Base-by-base conservation (phyloP, 2,888 invertebrate species). In the Therioaphis trifolii region DNA sequence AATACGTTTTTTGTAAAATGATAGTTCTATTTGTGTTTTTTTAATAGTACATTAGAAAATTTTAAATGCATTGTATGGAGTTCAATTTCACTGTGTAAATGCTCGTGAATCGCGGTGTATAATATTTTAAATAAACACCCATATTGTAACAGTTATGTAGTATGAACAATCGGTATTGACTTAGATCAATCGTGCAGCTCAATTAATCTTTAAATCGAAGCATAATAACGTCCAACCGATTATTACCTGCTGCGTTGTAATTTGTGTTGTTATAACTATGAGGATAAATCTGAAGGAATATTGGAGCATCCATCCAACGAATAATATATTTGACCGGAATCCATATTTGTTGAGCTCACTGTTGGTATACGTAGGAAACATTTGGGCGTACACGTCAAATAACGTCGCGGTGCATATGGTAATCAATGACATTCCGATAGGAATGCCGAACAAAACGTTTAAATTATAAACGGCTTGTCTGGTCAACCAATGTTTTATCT, bases 381-480 rank as follows among this genome's bases (percentile, higher is more conserved):
- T 24, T 76, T 84, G 80, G 58, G 68, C 40, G 46, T 84, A 84
- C 40, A 80, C 49, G 49, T 82, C 85, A 15, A 77, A 77, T 35
- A 85, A 35, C 24, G 77, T 14, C 40, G 12, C 11, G 4, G 35
- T 18, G 40, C n/a, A n/a, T n/a, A n/a, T n/a, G n/a, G n/a, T n/a
- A n/a, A 82, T 63, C 15, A 77, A 15, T 0, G 72, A 27, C 27
- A 74, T 29, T 0, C 49, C 52, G 12, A 74, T 15, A 0, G 4
- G 55, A 2, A 74, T 12, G n/a, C 43, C 55, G 52, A 74, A 74
- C 55, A 43, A 1, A n/a, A 11, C 3, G 3, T 69, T 66, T 2
- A 66, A 21, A 4, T 79, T n/a, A 4, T 79, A 35, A 2, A 79
- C 18, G 2, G 72, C 61, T 35, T 66, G 49, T 14, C 58, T 49